Conservation (phyloP, 1,140 invertebrate species). For the Anastrepha ludens region DNA sequence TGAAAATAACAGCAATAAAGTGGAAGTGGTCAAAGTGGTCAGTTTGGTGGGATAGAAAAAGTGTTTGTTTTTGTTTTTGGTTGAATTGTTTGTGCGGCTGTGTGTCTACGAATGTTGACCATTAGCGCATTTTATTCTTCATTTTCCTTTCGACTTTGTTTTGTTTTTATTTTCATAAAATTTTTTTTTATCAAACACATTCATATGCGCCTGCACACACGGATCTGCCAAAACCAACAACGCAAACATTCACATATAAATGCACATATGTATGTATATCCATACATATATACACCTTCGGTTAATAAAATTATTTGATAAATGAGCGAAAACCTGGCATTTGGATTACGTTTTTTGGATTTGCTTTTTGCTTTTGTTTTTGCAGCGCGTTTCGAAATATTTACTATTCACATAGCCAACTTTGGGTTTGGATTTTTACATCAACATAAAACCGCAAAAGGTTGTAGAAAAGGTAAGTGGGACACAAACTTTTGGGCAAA, state of each 20-base stretch:
- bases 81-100: not conserved
- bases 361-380: conserved; percentile 22
- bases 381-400: conserved; percentile 44
- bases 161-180: conserved; percentile 14
- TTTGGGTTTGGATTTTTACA: conserved; percentile 23
- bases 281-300: conserved; percentile 15
- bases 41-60: not conserved
- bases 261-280: no score
- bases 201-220: not conserved
- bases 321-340: not conserved
- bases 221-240: not conserved
- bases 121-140: not conserved
- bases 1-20: not conserved
- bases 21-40: conserved; percentile 48
- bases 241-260: not conserved
- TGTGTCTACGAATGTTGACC: not conserved
- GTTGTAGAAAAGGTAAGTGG: conserved; percentile 50
- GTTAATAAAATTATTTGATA: conserved; percentile 45
- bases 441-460: not conserved
- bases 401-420: not conserved
- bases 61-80: not conserved
- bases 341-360: conserved; percentile 38
- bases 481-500: not conserved
- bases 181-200: conserved; percentile 3
- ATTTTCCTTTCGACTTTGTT: not conserved